Evolutionary conservation across 2,113 vertebrate species (phyloP).

Genomic region (Conger conger): DNA sequence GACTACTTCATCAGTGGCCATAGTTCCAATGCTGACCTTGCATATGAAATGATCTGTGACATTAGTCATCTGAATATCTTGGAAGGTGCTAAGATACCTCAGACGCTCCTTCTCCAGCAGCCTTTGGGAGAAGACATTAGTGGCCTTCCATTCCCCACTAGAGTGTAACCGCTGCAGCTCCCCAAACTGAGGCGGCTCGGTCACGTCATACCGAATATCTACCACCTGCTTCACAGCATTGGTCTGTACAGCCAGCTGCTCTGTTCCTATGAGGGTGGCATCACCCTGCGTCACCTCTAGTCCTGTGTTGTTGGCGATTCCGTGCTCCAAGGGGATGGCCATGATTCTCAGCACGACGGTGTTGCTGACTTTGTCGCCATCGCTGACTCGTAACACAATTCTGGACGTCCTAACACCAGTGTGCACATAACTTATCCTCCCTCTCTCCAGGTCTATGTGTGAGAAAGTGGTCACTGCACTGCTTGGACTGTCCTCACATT

Average conservation of each 20-base stretch:
- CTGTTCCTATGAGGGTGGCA: constrained; percentile 64
- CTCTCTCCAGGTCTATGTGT: constrained; percentile 69
- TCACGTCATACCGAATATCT: constrained; percentile 73
- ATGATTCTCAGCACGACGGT: constrained; percentile 81
- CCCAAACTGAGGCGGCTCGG: constrained; percentile 73
- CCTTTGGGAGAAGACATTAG: constrained; percentile 74
- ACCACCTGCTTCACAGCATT: constrained; percentile 70
- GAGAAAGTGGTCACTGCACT: constrained; percentile 74
- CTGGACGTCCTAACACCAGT: constrained; percentile 77
- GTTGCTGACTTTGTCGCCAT: constrained; percentile 87
- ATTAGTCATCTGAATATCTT: constrained; percentile 71
- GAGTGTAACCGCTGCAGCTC: constrained; percentile 76
- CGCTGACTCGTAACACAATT: constrained; percentile 82
- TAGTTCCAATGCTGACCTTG: constrained; percentile 74
- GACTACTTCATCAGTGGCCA: constrained; percentile 66
- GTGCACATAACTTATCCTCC: constrained; percentile 79
- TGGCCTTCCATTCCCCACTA: constrained; percentile 74
- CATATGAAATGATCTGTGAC: constrained; percentile 78
- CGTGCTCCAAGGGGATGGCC: constrained; percentile 76
- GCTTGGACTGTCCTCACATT: constrained; percentile 71
- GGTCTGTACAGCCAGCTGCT: constrained; percentile 76
- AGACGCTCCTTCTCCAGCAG: constrained; percentile 72
- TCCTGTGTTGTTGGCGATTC: constrained; percentile 75
- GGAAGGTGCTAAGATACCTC: constrained; percentile 76
- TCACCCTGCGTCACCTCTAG: constrained; percentile 73